Evolutionary conservation across 2,113 vertebrate genomes (phyloP).

Genomic region (Microcebus ravelobensis): DNA sequence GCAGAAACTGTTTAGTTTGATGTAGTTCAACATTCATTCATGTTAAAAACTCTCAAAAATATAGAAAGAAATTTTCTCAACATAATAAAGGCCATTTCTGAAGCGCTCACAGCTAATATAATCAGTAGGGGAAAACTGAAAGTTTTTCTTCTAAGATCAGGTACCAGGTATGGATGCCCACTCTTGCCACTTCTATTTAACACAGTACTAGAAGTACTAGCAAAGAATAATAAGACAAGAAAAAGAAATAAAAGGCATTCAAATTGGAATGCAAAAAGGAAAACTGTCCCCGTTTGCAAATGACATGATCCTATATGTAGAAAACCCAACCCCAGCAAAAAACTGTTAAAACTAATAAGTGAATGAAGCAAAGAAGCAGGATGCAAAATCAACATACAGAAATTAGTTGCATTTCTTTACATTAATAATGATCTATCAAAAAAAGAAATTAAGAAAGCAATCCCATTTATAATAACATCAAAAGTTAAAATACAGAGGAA

Average conservation of each 20-base stretch:
- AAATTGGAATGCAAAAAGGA: background rate
- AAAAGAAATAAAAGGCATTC: background rate
- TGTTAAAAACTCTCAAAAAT: background rate
- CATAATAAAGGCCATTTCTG: background rate
- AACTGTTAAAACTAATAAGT: background rate
- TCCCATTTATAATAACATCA: background rate
- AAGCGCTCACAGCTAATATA: background rate
- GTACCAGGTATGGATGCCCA: background rate
- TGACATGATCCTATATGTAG: background rate
- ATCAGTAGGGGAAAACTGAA: background rate
- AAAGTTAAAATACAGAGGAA: background rate
- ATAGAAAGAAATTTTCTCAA: background rate
- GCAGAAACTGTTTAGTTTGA: background rate
- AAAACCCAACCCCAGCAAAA: background rate
- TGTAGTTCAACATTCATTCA: background rate
- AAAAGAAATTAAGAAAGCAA: background rate
- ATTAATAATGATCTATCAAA: background rate
- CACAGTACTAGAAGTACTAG: background rate
- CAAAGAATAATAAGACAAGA: background rate
- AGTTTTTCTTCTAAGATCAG: background rate
- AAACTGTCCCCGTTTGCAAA: background rate
- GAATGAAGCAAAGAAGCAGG: background rate
- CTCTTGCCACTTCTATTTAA: background rate
- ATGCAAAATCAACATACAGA: background rate
- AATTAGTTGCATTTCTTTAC: background rate